Percentiles rank a stretch among this genome's conserved stretches.
These are phyloP conservation scores for Aphyosemion australe DNA, from an alignment of 2,113 vertebrate genomes.

Conservation along the genomic window DNA sequence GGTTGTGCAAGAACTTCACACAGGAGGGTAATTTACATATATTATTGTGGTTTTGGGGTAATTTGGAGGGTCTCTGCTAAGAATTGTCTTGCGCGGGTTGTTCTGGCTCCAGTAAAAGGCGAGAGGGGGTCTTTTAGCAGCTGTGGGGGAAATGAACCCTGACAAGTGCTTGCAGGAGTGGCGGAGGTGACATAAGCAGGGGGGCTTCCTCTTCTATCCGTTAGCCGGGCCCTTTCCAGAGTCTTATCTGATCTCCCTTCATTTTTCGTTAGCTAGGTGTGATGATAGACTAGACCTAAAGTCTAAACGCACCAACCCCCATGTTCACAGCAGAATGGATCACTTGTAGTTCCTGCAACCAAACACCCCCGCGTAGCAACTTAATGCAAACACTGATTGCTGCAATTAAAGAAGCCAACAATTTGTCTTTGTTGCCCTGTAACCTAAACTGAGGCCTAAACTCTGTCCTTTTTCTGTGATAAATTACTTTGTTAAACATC, in stretches of 20 bases:
- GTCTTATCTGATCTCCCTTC: slow-evolving; percentile 81
- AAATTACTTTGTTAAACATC: slow-evolving; percentile 11
- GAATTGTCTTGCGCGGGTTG: slow-evolving; percentile 50
- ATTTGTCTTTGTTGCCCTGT: slow-evolving; percentile 24
- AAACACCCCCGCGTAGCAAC: slow-evolving; percentile 40
- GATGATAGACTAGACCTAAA: slow-evolving; percentile 40
- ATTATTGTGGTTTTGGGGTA: slow-evolving; percentile 34
- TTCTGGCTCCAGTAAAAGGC: slow-evolving; percentile 62
- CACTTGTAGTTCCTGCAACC: slow-evolving; percentile 44
- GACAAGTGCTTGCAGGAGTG: slow-evolving; percentile 60
- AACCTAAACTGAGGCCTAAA: slow-evolving; percentile 21
- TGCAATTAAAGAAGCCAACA: slow-evolving; percentile 30
- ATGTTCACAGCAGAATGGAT: slow-evolving; percentile 38
- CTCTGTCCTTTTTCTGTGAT: slow-evolving; percentile 8
- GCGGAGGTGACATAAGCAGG: slow-evolving; percentile 67
- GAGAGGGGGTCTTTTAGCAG: slow-evolving; percentile 65
- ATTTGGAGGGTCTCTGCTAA: slow-evolving; percentile 36
- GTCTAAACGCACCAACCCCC: slow-evolving; percentile 27
- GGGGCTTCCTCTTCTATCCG: slow-evolving; percentile 66
- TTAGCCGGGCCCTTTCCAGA: slow-evolving; percentile 41
- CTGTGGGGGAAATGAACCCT: slow-evolving; percentile 74
- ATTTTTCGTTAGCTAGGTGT: slow-evolving; percentile 70
- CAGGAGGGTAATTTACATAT: slow-evolving; percentile 53
- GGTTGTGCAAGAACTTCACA: slow-evolving; percentile 25
- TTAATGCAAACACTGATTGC: slow-evolving; percentile 52